These are phyloP conservation scores for Chauna torquata DNA, from an alignment of 2,113 vertebrate species.

Conservation along the genomic window DNA sequence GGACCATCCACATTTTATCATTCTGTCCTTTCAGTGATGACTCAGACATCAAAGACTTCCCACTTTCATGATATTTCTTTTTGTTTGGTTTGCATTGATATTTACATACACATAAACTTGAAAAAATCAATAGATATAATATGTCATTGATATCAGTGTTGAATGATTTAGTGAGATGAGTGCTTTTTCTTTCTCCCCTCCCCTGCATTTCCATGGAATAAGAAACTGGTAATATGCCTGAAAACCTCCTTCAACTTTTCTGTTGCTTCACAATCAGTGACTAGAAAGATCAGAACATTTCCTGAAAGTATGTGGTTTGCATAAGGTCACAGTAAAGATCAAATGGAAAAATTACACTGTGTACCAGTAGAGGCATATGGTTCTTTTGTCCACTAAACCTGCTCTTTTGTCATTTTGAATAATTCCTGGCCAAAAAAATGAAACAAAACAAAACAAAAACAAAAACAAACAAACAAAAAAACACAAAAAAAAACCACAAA, in stretches of 20 bases:
- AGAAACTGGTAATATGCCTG: not conserved
- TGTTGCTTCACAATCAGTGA: not conserved
- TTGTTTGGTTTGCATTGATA: not conserved
- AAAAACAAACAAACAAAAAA: not conserved
- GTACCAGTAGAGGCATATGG: not conserved
- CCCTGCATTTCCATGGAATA: constrained; percentile 9
- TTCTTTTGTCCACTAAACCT: not conserved
- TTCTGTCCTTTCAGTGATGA: not conserved
- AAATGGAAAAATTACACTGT: not conserved
- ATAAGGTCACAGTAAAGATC: constrained; percentile 45
- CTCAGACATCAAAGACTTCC: not conserved
- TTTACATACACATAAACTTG: not conserved
- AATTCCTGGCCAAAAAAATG: not conserved
- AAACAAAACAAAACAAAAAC: no score
- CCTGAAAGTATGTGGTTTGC: constrained; percentile 24
- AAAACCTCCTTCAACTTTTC: not conserved
- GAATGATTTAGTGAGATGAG: not conserved
- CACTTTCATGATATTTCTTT: not conserved
- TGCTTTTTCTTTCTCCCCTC: not conserved
- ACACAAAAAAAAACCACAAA: not conserved
- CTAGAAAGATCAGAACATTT: constrained; percentile 37
- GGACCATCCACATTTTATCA: not conserved
- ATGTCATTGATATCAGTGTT: not conserved
- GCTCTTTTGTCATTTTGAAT: not conserved
- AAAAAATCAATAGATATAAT: not conserved